Percentiles rank a stretch among this genome's conserved stretches.
phyloP scores from a whole-genome alignment of 1,140 invertebrate species.

The Tetranychus cinnabarinus region DNA sequence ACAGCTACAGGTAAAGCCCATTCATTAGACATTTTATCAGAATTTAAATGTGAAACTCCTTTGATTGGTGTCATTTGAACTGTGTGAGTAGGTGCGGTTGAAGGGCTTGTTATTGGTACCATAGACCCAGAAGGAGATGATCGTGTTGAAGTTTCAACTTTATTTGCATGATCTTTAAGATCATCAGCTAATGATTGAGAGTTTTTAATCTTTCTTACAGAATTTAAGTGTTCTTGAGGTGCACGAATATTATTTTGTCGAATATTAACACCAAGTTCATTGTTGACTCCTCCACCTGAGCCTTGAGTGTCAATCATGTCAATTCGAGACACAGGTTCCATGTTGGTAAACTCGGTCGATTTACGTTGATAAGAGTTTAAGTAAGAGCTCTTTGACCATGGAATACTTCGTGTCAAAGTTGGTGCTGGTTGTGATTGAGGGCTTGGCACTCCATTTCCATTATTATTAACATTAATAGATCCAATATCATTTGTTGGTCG shows the following conservation, averaged over 20 bases:
- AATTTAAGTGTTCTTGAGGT: neutral
- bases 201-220: neutral
- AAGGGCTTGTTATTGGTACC: neutral
- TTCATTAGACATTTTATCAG: neutral
- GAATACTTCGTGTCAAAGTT: too few species aligned
- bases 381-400: too few species aligned
- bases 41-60: neutral
- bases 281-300: too few species aligned
- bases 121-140: neutral
- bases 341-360: too few species aligned
- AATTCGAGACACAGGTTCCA: too few species aligned
- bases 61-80: neutral
- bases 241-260: neutral
- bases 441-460: too few species aligned
- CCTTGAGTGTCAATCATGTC: too few species aligned
- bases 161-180: neutral
- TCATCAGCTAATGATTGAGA: neutral
- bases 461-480: too few species aligned
- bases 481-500: too few species aligned
- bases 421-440: too few species aligned
- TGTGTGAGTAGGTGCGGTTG: neutral
- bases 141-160: neutral
- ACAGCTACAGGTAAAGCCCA: constrained; percentile 2
- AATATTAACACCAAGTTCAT: too few species aligned
- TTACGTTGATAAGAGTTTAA: too few species aligned